A percentile compares a stretch with the other conserved stretches of the same genome.
phyloP scores from a whole-genome alignment of 2,113 vertebrate species.

The Colius striatus region DNA sequence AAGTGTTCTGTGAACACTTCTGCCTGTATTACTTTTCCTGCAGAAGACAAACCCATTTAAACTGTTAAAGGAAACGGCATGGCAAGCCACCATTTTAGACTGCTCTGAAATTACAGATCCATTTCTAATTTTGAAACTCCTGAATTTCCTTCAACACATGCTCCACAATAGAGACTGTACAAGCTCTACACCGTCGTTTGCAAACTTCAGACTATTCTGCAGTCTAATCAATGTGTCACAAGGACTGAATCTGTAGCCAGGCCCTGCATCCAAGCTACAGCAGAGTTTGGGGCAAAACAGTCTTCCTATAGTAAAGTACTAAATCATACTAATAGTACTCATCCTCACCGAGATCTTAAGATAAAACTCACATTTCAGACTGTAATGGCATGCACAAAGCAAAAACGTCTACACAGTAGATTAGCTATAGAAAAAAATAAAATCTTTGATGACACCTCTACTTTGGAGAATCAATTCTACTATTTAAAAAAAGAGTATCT shows the following conservation, averaged over 20 bases:
- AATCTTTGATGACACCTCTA: not conserved
- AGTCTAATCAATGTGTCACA: not conserved
- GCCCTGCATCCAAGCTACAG: not conserved
- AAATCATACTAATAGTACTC: not conserved
- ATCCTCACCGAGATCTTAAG: not conserved
- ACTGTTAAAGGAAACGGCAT: not conserved
- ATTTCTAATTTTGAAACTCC: not conserved
- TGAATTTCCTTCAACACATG: not conserved
- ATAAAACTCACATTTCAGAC: not conserved
- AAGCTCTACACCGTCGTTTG: not conserved
- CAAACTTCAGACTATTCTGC: not conserved
- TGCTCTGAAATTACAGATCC: not conserved
- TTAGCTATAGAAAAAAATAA: not conserved
- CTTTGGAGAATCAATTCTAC: not conserved
- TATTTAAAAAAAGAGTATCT: not conserved
- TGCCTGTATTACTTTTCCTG: not conserved
- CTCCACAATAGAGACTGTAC: not conserved
- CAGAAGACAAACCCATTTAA: not conserved
- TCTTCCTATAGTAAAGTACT: not conserved
- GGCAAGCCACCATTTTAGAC: not conserved
- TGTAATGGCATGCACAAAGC: not conserved
- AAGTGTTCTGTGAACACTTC: not conserved
- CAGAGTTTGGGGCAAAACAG: not conserved
- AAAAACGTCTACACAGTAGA: not conserved
- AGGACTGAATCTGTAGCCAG: not conserved